Conservation (phyloP, 2,888 invertebrate species). For the Gnatocerus cornutus region DNA sequence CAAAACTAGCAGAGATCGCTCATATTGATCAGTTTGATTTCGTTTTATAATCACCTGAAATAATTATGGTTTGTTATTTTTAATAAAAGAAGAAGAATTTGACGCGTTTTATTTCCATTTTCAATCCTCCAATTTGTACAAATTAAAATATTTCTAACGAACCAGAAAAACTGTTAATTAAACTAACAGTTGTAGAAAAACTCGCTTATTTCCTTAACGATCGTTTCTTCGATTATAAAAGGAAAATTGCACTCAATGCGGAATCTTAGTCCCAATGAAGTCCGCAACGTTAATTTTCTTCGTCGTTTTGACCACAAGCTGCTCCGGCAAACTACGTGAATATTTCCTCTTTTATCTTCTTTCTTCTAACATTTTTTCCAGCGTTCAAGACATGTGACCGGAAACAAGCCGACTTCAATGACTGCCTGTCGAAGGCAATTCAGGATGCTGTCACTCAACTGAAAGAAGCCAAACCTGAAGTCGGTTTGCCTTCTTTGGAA, state of each 20-base stretch:
- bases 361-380: constrained; percentile 1
- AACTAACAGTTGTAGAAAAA: too few species aligned
- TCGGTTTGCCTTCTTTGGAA: constrained; percentile 3
- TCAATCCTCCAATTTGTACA: too few species aligned
- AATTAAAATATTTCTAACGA: too few species aligned
- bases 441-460: background rate
- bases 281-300: background rate
- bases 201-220: too few species aligned
- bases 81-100: too few species aligned
- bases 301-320: background rate
- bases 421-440: constrained; percentile 9
- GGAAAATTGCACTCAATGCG: too few species aligned
- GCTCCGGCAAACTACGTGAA: constrained; percentile 2
- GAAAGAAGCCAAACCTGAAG: constrained; percentile 1
- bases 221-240: too few species aligned
- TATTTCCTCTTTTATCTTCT: background rate
- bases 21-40: too few species aligned
- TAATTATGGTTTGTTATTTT: too few species aligned
- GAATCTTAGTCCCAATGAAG: background rate
- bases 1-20: background rate
- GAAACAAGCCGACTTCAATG: constrained; percentile 15
- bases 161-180: too few species aligned
- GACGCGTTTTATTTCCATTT: too few species aligned
- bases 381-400: constrained; percentile 12
- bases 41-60: too few species aligned